phyloP scores from a whole-genome alignment of 2,113 vertebrate genomes.

The Austrofundulus limnaeus region DNA sequence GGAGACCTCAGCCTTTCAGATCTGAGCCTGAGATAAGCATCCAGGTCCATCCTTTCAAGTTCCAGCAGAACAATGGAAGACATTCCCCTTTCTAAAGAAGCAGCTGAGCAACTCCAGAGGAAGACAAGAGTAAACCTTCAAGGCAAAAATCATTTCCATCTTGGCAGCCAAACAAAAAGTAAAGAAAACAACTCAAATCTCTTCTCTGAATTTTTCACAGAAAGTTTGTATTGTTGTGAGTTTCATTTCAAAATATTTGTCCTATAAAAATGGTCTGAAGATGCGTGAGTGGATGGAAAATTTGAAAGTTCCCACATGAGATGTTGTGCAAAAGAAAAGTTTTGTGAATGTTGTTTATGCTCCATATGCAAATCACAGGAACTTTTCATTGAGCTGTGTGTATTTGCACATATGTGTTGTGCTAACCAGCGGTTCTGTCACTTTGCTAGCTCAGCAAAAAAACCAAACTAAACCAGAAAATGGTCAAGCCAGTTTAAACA shows the following conservation, averaged over 20 bases:
- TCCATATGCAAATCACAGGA: background rate
- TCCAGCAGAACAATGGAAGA: conserved; percentile 67
- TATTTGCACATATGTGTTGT: background rate
- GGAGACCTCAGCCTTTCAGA: conserved; percentile 68
- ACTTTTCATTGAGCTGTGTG: background rate
- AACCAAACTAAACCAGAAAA: background rate
- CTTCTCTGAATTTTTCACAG: conserved; percentile 14
- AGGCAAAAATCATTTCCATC: conserved; percentile 52
- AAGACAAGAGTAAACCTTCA: conserved; percentile 54
- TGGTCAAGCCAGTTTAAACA: background rate
- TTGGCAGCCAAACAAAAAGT: conserved; percentile 34
- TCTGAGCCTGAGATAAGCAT: conserved; percentile 64
- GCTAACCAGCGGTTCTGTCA: background rate
- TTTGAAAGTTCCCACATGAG: conserved; percentile 19
- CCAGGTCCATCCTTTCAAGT: conserved; percentile 65
- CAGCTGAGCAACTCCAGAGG: conserved; percentile 34
- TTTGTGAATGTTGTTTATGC: conserved; percentile 9
- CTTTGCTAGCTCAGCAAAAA: background rate
- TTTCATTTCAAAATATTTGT: conserved; percentile 25
- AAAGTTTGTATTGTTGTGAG: conserved; percentile 25
- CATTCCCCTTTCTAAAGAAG: conserved; percentile 54
- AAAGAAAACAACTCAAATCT: conserved; percentile 37
- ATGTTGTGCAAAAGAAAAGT: background rate
- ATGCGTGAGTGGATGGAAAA: conserved; percentile 17
- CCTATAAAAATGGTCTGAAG: background rate